Conservation (phyloP, 2,113 vertebrate species). For the Macrotus californicus region DNA sequence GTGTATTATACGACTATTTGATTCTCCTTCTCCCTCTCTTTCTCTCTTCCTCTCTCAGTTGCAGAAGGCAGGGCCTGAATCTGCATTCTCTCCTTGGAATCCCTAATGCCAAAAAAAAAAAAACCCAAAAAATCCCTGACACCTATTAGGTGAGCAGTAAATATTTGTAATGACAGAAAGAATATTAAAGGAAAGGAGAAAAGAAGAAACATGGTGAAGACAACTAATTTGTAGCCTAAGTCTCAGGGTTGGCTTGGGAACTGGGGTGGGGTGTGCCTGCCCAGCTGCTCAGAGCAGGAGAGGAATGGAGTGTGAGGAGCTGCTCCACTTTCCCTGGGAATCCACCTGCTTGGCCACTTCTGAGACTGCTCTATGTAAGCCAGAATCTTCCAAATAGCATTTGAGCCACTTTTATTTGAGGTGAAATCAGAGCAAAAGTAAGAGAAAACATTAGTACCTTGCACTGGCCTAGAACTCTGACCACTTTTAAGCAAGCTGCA, state of each 20-base stretch:
- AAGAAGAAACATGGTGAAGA: background rate
- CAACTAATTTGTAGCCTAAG: background rate
- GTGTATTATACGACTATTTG: background rate
- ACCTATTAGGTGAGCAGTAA: background rate
- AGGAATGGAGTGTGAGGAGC: background rate
- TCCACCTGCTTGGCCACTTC: background rate
- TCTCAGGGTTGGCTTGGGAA: background rate
- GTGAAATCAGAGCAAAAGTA: background rate
- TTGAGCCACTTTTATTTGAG: conserved; percentile 5
- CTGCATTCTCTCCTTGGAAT: background rate
- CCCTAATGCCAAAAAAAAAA: background rate
- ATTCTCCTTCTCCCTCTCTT: background rate
- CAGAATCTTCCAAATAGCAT: background rate
- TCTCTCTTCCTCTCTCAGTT: background rate
- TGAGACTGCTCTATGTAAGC: background rate
- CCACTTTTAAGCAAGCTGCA: background rate
- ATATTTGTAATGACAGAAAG: background rate
- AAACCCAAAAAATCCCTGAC: background rate
- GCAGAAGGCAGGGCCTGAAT: background rate
- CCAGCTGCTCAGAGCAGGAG: background rate
- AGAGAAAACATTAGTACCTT: conserved; percentile 17
- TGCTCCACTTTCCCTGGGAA: background rate
- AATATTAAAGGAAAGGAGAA: background rate
- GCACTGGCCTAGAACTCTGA: background rate
- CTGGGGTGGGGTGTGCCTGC: background rate